Percentiles rank a stretch among this genome's conserved stretches.
Evolutionary conservation across 2,797 vertebrate species (phyloP).

Genomic region (Crenichthys baileyi): DNA sequence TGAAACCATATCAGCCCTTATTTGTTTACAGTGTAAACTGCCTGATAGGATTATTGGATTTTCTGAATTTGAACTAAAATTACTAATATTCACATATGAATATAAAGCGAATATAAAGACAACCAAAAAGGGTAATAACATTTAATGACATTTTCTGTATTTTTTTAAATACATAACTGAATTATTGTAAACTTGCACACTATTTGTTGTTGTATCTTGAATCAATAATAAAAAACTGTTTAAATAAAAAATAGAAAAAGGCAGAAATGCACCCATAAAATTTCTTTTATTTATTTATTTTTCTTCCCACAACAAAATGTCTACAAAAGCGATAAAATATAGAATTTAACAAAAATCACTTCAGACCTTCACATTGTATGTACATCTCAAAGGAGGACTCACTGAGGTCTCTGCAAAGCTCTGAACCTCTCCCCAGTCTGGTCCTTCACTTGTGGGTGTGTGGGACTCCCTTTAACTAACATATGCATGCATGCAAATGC

Average conservation of each 20-base stretch:
- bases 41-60: slow-evolving; percentile 3
- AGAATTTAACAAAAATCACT: slow-evolving; percentile 93
- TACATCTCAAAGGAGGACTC: slow-evolving; percentile 92
- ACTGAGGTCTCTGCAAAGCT: slow-evolving; percentile 70
- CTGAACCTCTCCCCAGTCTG: slow-evolving; percentile 69
- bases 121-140: not conserved
- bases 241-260: slow-evolving; percentile 59
- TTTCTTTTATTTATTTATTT: slow-evolving; percentile 90
- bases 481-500: slow-evolving; percentile 40
- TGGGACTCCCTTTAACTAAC: slow-evolving; percentile 53
- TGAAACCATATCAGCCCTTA: not conserved
- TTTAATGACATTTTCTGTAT: not conserved
- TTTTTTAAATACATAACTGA: not conserved
- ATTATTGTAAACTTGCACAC: not conserved
- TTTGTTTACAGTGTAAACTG: slow-evolving; percentile 20
- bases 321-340: slow-evolving; percentile 98
- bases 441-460: slow-evolving; percentile 66
- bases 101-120: not conserved
- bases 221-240: not conserved
- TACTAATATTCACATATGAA: not conserved
- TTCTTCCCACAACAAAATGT: slow-evolving; percentile 91
- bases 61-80: slow-evolving; percentile 4
- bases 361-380: slow-evolving; percentile 90
- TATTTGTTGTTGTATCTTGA: not conserved
- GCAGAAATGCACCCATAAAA: slow-evolving; percentile 86